These are phyloP conservation scores for Xestia sexstrigata DNA, from an alignment of 2,888 invertebrate species.

Conservation along the genomic window DNA sequence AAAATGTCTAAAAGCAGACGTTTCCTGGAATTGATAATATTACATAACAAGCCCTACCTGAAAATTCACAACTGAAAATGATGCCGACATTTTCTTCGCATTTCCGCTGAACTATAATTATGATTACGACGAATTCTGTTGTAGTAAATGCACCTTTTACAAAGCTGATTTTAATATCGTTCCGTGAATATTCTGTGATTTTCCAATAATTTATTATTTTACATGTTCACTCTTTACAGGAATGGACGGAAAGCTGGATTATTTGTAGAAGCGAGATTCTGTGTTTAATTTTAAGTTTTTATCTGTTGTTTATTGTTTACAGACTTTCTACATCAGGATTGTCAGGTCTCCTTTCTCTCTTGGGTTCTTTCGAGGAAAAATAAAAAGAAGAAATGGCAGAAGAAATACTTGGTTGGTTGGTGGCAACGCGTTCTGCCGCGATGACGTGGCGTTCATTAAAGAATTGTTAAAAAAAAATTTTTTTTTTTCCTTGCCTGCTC, in stretches of 20 bases:
- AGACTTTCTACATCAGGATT: not conserved
- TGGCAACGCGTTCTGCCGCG: no score
- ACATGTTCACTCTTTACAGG: not conserved
- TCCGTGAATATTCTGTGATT: conserved; percentile 8
- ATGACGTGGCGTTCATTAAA: not conserved
- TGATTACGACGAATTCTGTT: not conserved
- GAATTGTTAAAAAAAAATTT: not conserved
- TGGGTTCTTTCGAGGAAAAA: no score
- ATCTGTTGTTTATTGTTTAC: not conserved
- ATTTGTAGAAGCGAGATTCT: not conserved
- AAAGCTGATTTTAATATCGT: not conserved
- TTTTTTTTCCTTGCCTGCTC: no score
- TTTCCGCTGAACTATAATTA: conserved; percentile 23
- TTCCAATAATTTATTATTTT: conserved; percentile 7
- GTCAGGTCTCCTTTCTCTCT: no score
- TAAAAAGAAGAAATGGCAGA: no score
- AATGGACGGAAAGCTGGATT: not conserved
- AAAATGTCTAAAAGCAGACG: conserved; percentile 50
- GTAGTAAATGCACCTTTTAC: conserved; percentile 17
- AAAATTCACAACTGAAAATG: conserved; percentile 32
- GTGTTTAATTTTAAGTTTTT: not conserved
- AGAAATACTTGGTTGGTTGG: no score
- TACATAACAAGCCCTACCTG: conserved; percentile 4
- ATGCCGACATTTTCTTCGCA: not conserved
- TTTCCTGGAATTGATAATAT: conserved; percentile 40